Evolutionary conservation across 2,113 vertebrate genomes (phyloP).

Genomic region (Pteruthius melanotis): DNA sequence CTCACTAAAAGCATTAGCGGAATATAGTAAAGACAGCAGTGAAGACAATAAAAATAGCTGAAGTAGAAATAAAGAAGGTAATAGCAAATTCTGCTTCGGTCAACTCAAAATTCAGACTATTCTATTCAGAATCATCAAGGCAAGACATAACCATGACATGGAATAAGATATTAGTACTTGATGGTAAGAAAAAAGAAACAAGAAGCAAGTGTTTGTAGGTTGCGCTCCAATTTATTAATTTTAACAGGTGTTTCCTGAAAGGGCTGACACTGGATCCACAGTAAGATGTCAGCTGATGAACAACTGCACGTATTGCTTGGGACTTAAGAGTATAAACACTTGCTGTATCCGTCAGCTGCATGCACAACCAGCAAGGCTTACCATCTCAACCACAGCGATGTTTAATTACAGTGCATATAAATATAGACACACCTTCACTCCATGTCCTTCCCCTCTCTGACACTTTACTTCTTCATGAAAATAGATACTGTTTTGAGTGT

Average conservation of each 20-base stretch:
- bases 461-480: neutral
- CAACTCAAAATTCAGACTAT: neutral
- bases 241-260: constrained; percentile 68
- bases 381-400: neutral
- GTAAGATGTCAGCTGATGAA: constrained; percentile 58
- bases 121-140: neutral
- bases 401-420: neutral
- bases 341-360: constrained; percentile 1
- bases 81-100: neutral
- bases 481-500: neutral
- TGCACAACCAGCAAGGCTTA: neutral
- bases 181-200: constrained; percentile 5
- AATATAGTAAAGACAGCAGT: neutral
- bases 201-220: constrained; percentile 56
- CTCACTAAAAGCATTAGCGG: neutral
- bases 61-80: neutral
- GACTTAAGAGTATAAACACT: constrained; percentile 13
- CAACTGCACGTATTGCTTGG: constrained; percentile 55
- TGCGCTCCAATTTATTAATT: constrained; percentile 26
- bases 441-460: neutral
- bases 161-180: neutral
- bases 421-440: neutral
- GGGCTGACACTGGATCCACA: constrained; percentile 51
- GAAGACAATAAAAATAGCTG: neutral
- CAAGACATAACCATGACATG: neutral